Conservation (phyloP, 1,140 invertebrate genomes). For the Meloidogyne floridensis region DNA sequence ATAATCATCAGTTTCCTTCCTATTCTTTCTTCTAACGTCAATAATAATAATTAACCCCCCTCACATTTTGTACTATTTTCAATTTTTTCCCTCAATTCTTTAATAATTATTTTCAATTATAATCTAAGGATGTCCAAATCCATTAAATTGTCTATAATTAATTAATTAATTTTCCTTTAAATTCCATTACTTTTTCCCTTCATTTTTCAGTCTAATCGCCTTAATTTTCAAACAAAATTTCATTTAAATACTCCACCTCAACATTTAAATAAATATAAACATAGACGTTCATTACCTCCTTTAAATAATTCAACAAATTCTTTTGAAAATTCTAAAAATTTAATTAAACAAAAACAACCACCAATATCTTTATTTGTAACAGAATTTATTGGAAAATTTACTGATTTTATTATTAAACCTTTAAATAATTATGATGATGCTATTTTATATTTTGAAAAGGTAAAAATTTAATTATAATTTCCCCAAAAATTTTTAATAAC, state of each 20-base stretch:
- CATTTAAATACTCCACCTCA: not conserved
- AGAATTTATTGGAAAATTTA: constrained; percentile 10
- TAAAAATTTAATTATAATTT: not conserved
- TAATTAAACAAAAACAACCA: not conserved
- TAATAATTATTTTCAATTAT: too few relatives aligned
- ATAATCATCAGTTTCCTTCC: too few relatives aligned
- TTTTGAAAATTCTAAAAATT: too few relatives aligned
- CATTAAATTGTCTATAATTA: too few relatives aligned
- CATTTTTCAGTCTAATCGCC: not conserved
- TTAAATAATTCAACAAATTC: not conserved
- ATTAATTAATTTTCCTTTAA: too few relatives aligned
- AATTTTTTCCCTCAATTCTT: too few relatives aligned
- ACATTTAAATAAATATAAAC: not conserved
- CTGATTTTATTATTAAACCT: constrained; percentile 3
- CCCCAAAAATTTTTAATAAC: too few relatives aligned
- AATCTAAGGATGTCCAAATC: too few relatives aligned
- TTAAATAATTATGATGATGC: constrained; percentile 6
- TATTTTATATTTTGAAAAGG: not conserved
- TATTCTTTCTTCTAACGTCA: too few relatives aligned
- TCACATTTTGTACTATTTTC: too few relatives aligned
- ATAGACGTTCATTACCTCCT: not conserved
- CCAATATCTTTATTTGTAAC: constrained; percentile 6
- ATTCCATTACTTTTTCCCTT: too few relatives aligned
- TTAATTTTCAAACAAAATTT: not conserved
- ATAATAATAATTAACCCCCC: too few relatives aligned